These are phyloP conservation scores for Peromyscus melanophrys DNA, from an alignment of 2,797 vertebrate species.

Conservation along the genomic window DNA sequence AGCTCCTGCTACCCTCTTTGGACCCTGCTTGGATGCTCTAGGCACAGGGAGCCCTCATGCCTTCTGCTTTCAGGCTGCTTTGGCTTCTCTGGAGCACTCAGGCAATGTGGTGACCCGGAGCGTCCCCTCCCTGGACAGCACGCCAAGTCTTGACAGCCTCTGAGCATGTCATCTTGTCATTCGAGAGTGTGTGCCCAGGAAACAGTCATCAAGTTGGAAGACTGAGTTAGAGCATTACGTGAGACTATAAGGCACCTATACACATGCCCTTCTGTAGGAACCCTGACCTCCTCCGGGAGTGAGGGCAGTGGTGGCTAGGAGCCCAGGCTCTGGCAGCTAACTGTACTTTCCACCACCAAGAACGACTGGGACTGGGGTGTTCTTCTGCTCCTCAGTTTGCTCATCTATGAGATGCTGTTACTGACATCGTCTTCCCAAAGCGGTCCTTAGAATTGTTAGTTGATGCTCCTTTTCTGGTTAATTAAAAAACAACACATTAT, in stretches of 20 bases:
- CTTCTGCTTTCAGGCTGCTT: too few species aligned
- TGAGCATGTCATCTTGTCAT: not conserved
- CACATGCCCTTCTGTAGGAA: not conserved
- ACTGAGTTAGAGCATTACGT: not conserved
- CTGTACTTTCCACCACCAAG: not conserved
- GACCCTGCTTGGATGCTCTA: not conserved
- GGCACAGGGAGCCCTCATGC: rapidly evolving
- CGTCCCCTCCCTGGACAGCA: not conserved
- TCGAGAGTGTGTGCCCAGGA: not conserved
- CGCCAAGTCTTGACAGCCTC: not conserved
- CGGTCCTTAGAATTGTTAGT: not conserved
- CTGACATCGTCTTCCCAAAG: not conserved
- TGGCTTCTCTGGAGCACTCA: not conserved
- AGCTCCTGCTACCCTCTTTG: not conserved
- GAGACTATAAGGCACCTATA: not conserved
- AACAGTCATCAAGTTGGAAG: not conserved
- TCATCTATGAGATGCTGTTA: not conserved
- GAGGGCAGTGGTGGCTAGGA: not conserved
- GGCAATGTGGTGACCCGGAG: not conserved
- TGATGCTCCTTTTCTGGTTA: not conserved
- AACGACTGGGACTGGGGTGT: not conserved
- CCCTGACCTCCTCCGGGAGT: not conserved
- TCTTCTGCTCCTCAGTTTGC: slow-evolving; percentile 1
- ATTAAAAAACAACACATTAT: not conserved
- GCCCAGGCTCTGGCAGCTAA: not conserved